Evolutionary conservation across 2,888 invertebrate genomes (phyloP).

Genomic region (Apeira syringaria): DNA sequence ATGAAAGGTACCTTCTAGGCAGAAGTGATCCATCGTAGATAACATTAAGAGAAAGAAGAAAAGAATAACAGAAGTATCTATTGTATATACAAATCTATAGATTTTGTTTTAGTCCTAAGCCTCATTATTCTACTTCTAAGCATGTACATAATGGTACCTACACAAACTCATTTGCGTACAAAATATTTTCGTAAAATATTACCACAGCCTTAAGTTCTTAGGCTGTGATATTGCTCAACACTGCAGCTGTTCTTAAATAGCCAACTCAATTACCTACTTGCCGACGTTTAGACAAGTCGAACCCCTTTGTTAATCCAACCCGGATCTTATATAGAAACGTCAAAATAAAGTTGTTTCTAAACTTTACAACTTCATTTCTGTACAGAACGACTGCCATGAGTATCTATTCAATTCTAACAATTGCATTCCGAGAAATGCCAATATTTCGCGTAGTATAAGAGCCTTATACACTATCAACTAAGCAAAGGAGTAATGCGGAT

Average conservation of each 20-base stretch:
- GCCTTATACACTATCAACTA: background rate
- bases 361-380: slow-evolving; percentile 16
- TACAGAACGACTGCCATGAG: background rate
- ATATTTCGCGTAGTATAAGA: slow-evolving; percentile 9
- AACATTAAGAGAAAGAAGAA: too few species aligned
- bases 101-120: too few species aligned
- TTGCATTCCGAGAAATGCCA: slow-evolving; percentile 10
- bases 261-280: slow-evolving; percentile 4
- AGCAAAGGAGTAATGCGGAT: slow-evolving; percentile 17
- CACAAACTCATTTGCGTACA: too few species aligned
- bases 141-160: too few species aligned
- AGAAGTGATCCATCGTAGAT: too few species aligned
- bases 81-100: too few species aligned
- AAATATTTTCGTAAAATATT: background rate
- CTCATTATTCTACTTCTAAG: too few species aligned
- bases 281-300: slow-evolving; percentile 4
- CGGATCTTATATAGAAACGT: slow-evolving; percentile 13
- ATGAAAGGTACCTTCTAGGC: too few species aligned
- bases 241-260: background rate
- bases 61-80: too few species aligned
- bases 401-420: slow-evolving; percentile 14
- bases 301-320: slow-evolving; percentile 11
- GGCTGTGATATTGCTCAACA: background rate
- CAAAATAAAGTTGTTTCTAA: slow-evolving; percentile 13
- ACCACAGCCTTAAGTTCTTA: too few species aligned